phyloP scores from a whole-genome alignment of 2,888 invertebrate genomes.

The Ctena decussata region DNA sequence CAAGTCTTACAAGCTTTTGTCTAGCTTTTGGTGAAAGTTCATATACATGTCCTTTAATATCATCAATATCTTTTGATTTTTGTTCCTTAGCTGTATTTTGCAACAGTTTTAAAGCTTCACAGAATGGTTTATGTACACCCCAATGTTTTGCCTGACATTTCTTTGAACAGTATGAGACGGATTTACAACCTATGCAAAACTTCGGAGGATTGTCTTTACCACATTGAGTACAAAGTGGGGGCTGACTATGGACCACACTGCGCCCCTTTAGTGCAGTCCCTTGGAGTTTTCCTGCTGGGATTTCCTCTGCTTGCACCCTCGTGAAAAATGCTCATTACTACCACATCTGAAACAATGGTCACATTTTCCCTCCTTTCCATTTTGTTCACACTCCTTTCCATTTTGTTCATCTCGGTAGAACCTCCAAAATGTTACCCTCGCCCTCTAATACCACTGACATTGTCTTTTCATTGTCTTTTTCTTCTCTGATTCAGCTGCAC shows the following conservation, averaged over 20 bases:
- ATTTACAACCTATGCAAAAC: constrained; percentile 1
- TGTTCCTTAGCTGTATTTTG: background rate
- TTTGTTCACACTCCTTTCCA: background rate
- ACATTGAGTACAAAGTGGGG: background rate
- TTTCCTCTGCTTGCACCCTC: background rate
- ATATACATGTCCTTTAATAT: background rate
- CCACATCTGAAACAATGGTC: constrained; percentile 31
- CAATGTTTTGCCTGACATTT: constrained; percentile 18
- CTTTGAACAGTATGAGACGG: constrained; percentile 9
- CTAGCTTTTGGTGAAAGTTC: constrained; percentile 31
- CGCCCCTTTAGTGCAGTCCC: background rate
- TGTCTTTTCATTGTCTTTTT: background rate
- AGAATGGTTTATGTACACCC: constrained; percentile 2
- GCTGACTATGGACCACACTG: background rate
- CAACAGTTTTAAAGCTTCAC: background rate
- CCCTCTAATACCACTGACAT: too few species aligned
- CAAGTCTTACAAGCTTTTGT: constrained; percentile 20
- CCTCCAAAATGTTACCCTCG: constrained; percentile 8
- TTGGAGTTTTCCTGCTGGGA: background rate
- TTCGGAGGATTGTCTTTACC: background rate
- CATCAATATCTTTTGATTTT: background rate
- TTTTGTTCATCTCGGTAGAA: background rate
- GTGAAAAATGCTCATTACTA: background rate
- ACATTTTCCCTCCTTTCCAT: background rate
- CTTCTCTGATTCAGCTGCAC: background rate